Conservation (phyloP, 1,140 invertebrate genomes). For the Drosophila punjabiensis region DNA sequence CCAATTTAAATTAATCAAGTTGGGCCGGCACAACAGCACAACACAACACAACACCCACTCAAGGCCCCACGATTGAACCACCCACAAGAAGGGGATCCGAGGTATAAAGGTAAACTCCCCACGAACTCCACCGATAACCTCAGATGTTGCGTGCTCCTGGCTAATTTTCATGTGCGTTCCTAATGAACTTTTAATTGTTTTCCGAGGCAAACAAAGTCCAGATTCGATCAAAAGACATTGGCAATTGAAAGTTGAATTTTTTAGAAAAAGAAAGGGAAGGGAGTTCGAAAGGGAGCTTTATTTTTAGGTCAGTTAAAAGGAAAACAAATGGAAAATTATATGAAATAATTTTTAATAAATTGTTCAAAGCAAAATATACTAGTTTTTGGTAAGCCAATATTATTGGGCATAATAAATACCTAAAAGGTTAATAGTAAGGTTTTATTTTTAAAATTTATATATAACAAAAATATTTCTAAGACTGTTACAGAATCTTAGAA, state of each 20-base stretch:
- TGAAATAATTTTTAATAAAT: too few species aligned
- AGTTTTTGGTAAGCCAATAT: too few species aligned
- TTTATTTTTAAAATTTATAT: too few species aligned
- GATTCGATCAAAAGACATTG: conserved; percentile 61
- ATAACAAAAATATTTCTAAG: too few species aligned
- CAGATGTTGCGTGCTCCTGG: conserved; percentile 56
- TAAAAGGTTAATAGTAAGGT: too few species aligned
- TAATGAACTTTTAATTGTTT: conserved; percentile 82
- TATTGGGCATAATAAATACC: too few species aligned
- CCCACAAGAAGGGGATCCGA: not conserved
- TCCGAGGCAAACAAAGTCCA: conserved; percentile 44
- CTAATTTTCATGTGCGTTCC: conserved; percentile 65
- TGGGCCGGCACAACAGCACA: conserved; percentile 13
- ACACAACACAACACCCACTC: conserved; percentile 10
- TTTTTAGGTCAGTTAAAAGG: not conserved
- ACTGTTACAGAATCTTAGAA: not conserved
- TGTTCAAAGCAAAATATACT: too few species aligned
- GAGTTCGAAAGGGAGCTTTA: not conserved
- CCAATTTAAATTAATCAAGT: conserved; percentile 77
- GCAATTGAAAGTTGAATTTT: conserved; percentile 48
- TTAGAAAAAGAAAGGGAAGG: too few species aligned
- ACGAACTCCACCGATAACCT: conserved; percentile 16
- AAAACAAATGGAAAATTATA: too few species aligned
- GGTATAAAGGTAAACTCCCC: not conserved
- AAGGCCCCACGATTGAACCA: conserved; percentile 10